These are phyloP conservation scores for Galeruca laticollis DNA, from an alignment of 2,888 invertebrate species.

Conservation along the genomic window DNA sequence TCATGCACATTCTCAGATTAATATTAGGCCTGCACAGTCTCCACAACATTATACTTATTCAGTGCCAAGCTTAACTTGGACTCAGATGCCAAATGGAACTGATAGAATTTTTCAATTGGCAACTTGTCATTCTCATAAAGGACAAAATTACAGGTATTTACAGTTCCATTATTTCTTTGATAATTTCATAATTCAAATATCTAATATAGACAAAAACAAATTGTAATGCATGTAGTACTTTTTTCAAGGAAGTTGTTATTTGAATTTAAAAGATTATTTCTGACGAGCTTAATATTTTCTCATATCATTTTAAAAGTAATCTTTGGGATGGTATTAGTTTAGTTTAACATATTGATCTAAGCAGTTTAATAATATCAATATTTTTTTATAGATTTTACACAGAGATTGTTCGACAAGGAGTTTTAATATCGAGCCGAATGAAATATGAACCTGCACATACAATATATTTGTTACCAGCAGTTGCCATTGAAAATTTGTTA, in stretches of 20 bases:
- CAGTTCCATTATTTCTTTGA: neutral
- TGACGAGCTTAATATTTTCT: too few relatives aligned
- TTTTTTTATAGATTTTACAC: constrained; percentile 77
- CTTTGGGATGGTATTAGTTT: too few relatives aligned
- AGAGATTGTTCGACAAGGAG: constrained; percentile 83
- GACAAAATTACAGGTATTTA: constrained; percentile 66
- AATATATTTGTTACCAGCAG: constrained; percentile 85
- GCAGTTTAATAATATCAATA: too few relatives aligned
- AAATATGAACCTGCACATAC: constrained; percentile 81
- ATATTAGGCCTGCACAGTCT: constrained; percentile 76
- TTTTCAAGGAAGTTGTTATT: too few relatives aligned
- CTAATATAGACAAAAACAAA: too few relatives aligned
- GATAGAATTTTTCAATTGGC: constrained; percentile 65
- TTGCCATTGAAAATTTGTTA: constrained; percentile 88
- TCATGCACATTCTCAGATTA: constrained; percentile 80
- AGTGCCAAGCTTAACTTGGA: constrained; percentile 73
- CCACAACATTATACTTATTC: constrained; percentile 70
- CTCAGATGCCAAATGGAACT: constrained; percentile 68
- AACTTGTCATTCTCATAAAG: constrained; percentile 66
- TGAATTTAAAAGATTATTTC: too few relatives aligned
- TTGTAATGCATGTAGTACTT: too few relatives aligned
- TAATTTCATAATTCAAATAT: too few relatives aligned
- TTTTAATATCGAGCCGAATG: constrained; percentile 63
- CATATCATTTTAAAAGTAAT: too few relatives aligned
- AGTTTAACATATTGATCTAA: constrained; percentile 4